Evolutionary conservation across 1,140 invertebrate genomes (phyloP), one percentile per base, ranked within the genome.

Genomic region (Monomorium pharaonis): DNA sequence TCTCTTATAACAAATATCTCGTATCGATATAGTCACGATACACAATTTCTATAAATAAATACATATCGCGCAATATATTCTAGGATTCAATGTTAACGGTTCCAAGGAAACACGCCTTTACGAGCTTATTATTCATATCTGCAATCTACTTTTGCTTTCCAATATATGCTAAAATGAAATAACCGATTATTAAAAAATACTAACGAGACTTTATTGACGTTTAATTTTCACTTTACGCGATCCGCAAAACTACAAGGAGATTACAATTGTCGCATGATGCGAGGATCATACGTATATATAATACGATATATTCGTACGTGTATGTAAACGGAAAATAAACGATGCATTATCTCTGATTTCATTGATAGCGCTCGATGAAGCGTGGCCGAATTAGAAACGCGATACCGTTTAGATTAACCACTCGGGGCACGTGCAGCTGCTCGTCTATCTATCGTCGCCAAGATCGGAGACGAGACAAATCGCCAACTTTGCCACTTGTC

Each of bases 71-170:
- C 86, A 80, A 84, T 74, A 84, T 56, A 89, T 89, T 90, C 86
- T 69, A 70, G 49, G 85, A 87, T 89, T 87, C 88, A 87, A 85
- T 90, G 88, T 89, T 84, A 89, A 89, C 78, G 78, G 47, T 87
- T 89, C 58, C 85, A 78, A 89, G 84, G 74, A 87, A 77, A 77
- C 49, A n/a, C n/a, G 51, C 30, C 27, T 84, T 80, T 89, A 89
- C 74, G 86, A 86, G 83, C 89, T 84, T 21, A 3, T 30, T 78
- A 47, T 14, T 76, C 44, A 12, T 62, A 76, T 18, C 37, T 51
- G 12, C 27, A 63, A 49, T 21, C 54, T 56, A 72, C 14, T 54
- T 10, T 7, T 24, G 14, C 7, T 44, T 69, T 18, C 44, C 27
- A 16, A 16, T 44, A 37, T 37, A 5, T 56, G 51, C 1, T 7